A percentile compares a stretch with the other conserved stretches of the same genome.
These are phyloP conservation scores for Marmota flaviventris DNA, from an alignment of 2,113 vertebrate species.

Conservation along the genomic window DNA sequence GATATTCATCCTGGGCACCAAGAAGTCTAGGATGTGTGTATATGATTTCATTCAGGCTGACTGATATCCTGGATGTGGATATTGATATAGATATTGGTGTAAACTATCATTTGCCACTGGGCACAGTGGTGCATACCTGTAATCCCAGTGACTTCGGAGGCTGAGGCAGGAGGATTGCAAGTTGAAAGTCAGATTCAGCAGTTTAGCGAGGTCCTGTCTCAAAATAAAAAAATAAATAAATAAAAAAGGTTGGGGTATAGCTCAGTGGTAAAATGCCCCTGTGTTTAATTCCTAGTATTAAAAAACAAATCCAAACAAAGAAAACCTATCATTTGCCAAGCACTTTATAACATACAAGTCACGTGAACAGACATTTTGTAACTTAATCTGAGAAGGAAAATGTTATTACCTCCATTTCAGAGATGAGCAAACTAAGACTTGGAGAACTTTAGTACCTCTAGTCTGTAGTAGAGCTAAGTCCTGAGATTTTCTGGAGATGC, in stretches of 20 bases:
- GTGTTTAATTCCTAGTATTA: too few relatives aligned
- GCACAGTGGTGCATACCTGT: too few relatives aligned
- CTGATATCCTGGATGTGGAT: neutral
- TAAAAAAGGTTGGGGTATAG: too few relatives aligned
- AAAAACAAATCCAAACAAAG: too few relatives aligned
- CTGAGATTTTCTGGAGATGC: neutral
- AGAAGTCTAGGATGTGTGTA: neutral
- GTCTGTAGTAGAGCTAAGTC: neutral
- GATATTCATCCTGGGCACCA: neutral
- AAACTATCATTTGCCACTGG: constrained; percentile 6
- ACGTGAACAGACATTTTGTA: constrained; percentile 11
- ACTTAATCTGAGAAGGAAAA: constrained; percentile 45
- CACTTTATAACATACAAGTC: neutral
- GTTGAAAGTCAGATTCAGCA: too few relatives aligned
- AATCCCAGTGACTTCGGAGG: too few relatives aligned
- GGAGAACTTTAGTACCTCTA: neutral
- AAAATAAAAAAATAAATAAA: too few relatives aligned
- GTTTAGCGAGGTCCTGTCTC: too few relatives aligned
- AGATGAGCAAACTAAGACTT: constrained; percentile 42
- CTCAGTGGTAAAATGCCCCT: too few relatives aligned
- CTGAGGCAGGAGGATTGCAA: too few relatives aligned
- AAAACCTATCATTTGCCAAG: neutral
- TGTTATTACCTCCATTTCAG: neutral
- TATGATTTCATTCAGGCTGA: neutral
- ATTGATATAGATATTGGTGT: neutral